Evolutionary conservation across 2,888 invertebrate species (phyloP).

Genomic region (Anaspis maculata): DNA sequence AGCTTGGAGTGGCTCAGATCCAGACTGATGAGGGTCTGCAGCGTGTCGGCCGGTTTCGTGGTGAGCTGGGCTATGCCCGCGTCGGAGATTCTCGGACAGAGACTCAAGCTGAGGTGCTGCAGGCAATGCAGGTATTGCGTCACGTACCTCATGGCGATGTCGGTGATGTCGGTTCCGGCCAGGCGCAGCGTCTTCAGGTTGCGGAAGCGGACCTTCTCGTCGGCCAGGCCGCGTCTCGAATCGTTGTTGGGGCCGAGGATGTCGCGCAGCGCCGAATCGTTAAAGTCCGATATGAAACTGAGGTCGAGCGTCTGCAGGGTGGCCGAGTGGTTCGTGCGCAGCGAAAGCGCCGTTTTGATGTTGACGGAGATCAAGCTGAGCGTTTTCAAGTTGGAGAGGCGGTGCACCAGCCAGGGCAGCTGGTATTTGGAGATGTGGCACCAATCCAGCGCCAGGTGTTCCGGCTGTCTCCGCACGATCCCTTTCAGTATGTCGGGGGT

Average conservation of each 20-base stretch:
- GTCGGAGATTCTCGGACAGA: constrained; percentile 82
- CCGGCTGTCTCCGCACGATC: constrained; percentile 82
- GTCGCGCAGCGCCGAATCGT: constrained; percentile 76
- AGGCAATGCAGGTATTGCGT: constrained; percentile 70
- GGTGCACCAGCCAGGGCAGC: constrained; percentile 82
- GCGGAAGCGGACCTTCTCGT: constrained; percentile 67
- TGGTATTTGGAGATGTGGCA: constrained; percentile 80
- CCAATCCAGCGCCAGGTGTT: constrained; percentile 77
- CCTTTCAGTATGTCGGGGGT: constrained; percentile 47
- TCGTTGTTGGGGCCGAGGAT: constrained; percentile 81
- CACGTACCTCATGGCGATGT: constrained; percentile 72
- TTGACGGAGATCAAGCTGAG: constrained; percentile 71
- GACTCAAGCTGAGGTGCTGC: constrained; percentile 69
- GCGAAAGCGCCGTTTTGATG: constrained; percentile 66
- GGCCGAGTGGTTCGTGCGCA: constrained; percentile 60
- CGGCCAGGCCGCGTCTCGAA: constrained; percentile 67
- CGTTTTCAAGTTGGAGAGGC: constrained; percentile 74
- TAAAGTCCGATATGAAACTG: constrained; percentile 78
- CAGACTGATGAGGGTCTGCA: constrained; percentile 60
- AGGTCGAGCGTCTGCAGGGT: constrained; percentile 54
- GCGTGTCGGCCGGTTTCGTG: constrained; percentile 61
- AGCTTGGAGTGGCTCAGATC: constrained; percentile 77
- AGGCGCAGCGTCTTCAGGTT: constrained; percentile 67
- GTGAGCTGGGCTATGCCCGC: constrained; percentile 83
- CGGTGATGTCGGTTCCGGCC: constrained; percentile 84